phyloP scores from a whole-genome alignment of 2,888 invertebrate species.

The Halocaridina rubra region DNA sequence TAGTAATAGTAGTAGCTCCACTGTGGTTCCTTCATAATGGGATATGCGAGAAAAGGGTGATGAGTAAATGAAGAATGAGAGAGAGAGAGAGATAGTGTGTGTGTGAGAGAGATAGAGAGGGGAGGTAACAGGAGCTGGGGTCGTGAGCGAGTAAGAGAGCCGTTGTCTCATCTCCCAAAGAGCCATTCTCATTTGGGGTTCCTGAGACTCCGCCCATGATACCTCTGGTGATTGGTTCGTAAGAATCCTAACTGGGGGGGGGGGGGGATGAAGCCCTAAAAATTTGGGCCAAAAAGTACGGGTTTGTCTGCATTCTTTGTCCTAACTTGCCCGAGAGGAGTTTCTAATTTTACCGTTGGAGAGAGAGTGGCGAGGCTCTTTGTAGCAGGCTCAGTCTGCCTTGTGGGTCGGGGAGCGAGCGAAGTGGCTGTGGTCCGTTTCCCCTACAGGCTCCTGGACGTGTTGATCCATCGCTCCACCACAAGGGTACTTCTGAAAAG shows the following conservation, averaged over 20 bases:
- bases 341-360: slow-evolving; percentile 57
- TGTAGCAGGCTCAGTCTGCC: slow-evolving; percentile 73
- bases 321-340: slow-evolving; percentile 53
- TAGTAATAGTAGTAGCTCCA: not conserved
- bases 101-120: not conserved
- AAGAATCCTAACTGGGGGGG: slow-evolving; percentile 18
- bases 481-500: not conserved
- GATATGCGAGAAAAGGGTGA: too few relatives aligned
- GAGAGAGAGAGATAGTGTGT: not conserved
- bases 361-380: slow-evolving; percentile 28
- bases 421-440: slow-evolving; percentile 23
- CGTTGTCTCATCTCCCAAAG: not conserved
- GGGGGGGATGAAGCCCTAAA: not conserved
- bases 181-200: not conserved
- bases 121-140: slow-evolving; percentile 43
- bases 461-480: not conserved
- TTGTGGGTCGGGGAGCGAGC: slow-evolving; percentile 93
- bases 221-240: not conserved
- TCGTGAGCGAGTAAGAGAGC: not conserved
- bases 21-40: slow-evolving; percentile 42
- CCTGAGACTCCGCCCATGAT: slow-evolving; percentile 21
- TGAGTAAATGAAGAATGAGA: too few relatives aligned
- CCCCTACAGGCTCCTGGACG: slow-evolving; percentile 4
- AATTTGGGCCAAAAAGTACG: slow-evolving; percentile 43
- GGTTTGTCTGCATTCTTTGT: slow-evolving; percentile 63